These are phyloP conservation scores for Polypterus senegalus DNA, from an alignment of 2,113 vertebrate species.

Conservation along the genomic window DNA sequence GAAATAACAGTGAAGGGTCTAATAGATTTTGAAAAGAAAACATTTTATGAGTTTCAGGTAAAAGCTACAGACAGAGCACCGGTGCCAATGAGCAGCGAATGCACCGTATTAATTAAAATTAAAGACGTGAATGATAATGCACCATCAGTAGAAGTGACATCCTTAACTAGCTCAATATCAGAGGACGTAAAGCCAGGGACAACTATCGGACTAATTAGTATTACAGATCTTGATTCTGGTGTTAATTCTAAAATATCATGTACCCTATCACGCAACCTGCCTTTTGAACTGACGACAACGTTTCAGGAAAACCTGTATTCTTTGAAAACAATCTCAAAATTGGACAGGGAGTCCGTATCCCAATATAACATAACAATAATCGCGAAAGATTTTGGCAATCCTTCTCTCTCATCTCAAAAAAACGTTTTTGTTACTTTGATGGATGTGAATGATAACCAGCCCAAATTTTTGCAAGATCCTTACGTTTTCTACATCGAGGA, in stretches of 20 bases:
- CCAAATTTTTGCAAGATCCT: conserved; percentile 27
- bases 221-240: conserved; percentile 22
- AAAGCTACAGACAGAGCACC: conserved; percentile 1
- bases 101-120: conserved; percentile 8
- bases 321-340: conserved; percentile 29
- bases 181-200: conserved; percentile 16
- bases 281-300: conserved; percentile 42
- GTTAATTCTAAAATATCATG: conserved; percentile 23
- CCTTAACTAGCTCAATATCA: conserved; percentile 12
- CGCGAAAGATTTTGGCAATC: conserved; percentile 37
- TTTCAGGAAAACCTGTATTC: conserved; percentile 43
- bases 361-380: conserved; percentile 37
- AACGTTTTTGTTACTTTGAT: conserved; percentile 27
- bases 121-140: conserved; percentile 13
- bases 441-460: conserved; percentile 37
- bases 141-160: conserved; percentile 4
- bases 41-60: background rate
- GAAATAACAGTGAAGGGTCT: background rate
- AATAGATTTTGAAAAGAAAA: background rate
- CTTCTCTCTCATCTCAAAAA: conserved; percentile 26
- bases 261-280: conserved; percentile 23
- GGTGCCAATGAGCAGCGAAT: conserved; percentile 2
- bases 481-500: too few relatives aligned
- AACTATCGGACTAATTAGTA: conserved; percentile 12
- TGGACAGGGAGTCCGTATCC: conserved; percentile 34